Conservation (phyloP, 2,113 vertebrate species). For the Datnioides undecimradiatus region DNA sequence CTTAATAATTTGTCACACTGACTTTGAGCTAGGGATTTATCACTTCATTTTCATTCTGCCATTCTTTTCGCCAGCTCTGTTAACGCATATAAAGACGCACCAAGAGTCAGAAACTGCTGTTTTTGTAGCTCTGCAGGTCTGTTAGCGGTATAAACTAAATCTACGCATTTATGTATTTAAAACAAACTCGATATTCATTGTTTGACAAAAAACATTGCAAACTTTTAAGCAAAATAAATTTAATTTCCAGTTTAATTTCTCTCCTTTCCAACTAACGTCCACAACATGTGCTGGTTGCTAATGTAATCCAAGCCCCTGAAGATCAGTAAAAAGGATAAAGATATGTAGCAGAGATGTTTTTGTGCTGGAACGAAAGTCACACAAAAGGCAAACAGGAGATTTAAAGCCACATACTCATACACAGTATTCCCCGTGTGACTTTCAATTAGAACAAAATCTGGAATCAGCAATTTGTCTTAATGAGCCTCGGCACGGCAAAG, state of each 20-base stretch:
- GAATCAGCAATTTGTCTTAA: slow-evolving; percentile 67
- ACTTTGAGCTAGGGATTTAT: neutral
- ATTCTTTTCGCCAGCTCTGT: neutral
- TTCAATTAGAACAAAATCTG: slow-evolving; percentile 47
- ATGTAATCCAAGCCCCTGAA: slow-evolving; percentile 27
- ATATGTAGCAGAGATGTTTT: slow-evolving; percentile 4
- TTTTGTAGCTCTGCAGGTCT: neutral
- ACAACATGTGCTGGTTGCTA: slow-evolving; percentile 10
- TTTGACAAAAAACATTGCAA: neutral
- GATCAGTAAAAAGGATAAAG: slow-evolving; percentile 24
- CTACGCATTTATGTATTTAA: neutral
- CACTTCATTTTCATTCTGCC: too few species aligned
- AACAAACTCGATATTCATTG: neutral
- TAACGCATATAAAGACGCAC: neutral
- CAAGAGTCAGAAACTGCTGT: neutral
- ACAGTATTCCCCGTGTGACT: slow-evolving; percentile 32
- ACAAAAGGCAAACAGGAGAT: slow-evolving; percentile 38
- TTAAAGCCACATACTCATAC: slow-evolving; percentile 34
- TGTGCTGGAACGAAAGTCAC: neutral
- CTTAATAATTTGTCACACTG: neutral
- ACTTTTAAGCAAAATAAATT: slow-evolving; percentile 16
- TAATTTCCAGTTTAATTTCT: neutral
- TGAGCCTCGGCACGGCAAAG: slow-evolving; percentile 45
- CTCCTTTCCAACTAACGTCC: neutral
- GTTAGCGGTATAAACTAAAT: neutral